Percentiles rank a stretch among this genome's conserved stretches.
These are phyloP conservation scores for Sussaba pulchella DNA, from an alignment of 2,888 invertebrate genomes.

Conservation along the genomic window DNA sequence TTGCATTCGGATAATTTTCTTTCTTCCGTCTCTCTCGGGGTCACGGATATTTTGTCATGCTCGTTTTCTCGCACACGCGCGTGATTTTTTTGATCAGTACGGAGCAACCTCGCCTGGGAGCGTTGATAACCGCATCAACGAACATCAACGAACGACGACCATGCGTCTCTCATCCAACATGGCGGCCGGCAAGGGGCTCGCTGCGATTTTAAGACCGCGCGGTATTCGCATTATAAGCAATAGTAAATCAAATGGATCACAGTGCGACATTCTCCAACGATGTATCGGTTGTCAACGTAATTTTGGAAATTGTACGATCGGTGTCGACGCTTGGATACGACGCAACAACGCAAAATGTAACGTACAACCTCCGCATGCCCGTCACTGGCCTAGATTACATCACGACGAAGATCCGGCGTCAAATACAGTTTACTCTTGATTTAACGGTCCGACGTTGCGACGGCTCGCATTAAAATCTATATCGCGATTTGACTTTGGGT, in stretches of 20 bases:
- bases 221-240: conserved; percentile 79
- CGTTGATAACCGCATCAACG: conserved; percentile 33
- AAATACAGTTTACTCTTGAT: conserved; percentile 21
- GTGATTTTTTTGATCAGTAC: too few relatives aligned
- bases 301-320: conserved; percentile 70
- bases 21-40: too few relatives aligned
- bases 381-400: conserved; percentile 76
- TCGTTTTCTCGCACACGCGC: too few relatives aligned
- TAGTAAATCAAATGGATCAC: conserved; percentile 77
- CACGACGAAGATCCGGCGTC: conserved; percentile 67
- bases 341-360: conserved; percentile 79
- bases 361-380: conserved; percentile 44
- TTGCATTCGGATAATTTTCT: too few relatives aligned
- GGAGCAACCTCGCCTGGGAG: too few relatives aligned
- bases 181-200: conserved; percentile 84
- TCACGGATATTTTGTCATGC: too few relatives aligned
- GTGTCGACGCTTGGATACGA: conserved; percentile 75
- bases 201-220: conserved; percentile 80
- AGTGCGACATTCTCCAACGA: conserved; percentile 71
- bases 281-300: conserved; percentile 74
- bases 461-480: conserved; percentile 8
- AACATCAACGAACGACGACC: conserved; percentile 54
- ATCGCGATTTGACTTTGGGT: background rate
- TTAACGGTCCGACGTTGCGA: background rate
- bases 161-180: conserved; percentile 81